Evolutionary conservation across 2,113 vertebrate species (phyloP), one percentile per base, ranked within the genome.

Genomic region (Bucco capensis): DNA sequence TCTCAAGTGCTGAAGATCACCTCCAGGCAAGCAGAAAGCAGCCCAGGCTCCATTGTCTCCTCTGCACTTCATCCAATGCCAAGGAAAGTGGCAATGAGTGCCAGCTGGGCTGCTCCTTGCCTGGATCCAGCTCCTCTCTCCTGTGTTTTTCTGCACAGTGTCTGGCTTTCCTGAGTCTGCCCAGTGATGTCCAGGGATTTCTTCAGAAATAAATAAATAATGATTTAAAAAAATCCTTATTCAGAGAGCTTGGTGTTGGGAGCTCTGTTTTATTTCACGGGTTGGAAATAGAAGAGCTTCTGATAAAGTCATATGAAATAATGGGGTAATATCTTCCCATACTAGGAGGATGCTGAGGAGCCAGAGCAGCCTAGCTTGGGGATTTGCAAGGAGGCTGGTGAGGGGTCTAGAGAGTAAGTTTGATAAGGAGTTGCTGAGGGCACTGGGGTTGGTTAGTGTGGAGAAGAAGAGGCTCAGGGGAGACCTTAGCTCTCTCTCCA

Each of bases 41-140:
- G 61, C 77, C 74, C 77, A 40, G 60, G 72, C 75, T 60, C 89
- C 85, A 90, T 95, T 89, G 92, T 93, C 76, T 94, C 42, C 64
- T 78, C 72, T 1, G 4, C 53, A 50, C 79, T 94, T 93, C 84
- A 89, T 89, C 86, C 2, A 5, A 25, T 0, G 11, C 92, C 95
- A 96, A 90, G 65, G 50, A 64, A 94, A 88, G 83, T 62, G 90
- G 79, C 88, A 88, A 86, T 94, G 80, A 17, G 76, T 90, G 92
- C 85, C 92, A 95, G 92, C 79, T 95, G 72, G 58, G 0, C 50
- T 66, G 71, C 56, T 73, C 54, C 1, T 24, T 65, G 53, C 40
- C 46, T 61, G 51, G 10, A 44, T 46, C 62, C 1, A 1, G 3
- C 21, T 8, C 56, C 24, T 8, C 13, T 21, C 57, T 37, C 80